These are phyloP conservation scores for Protobothrops mucrosquamatus DNA, from an alignment of 2,113 vertebrate species.

Conservation along the genomic window DNA sequence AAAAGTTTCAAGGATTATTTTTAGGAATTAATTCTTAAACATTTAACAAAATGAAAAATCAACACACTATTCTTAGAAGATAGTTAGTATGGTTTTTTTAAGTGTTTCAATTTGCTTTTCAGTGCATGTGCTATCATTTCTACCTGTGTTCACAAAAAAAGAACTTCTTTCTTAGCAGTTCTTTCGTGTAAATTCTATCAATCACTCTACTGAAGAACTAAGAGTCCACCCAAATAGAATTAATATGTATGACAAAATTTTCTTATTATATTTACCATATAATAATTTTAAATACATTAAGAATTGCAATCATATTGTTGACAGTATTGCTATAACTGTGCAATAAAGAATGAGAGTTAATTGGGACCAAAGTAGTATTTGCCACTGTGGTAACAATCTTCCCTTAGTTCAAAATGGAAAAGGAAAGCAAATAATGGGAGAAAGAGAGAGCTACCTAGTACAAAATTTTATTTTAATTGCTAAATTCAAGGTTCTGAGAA, in stretches of 20 bases:
- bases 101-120: background rate
- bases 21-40: background rate
- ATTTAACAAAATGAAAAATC: background rate
- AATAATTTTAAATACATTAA: background rate
- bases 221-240: background rate
- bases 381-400: background rate
- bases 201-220: background rate
- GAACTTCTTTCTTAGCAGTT: background rate
- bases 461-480: background rate
- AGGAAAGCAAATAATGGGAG: background rate
- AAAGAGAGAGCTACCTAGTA: background rate
- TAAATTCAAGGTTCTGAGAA: background rate
- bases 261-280: background rate
- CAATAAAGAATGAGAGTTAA: background rate
- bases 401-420: background rate
- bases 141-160: background rate
- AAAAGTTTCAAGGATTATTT: constrained; percentile 30
- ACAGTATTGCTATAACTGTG: background rate
- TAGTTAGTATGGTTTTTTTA: background rate
- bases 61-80: background rate
- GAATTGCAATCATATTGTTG: background rate
- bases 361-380: background rate
- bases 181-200: background rate
- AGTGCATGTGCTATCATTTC: background rate
- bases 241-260: background rate